Evolutionary conservation across 1,140 invertebrate genomes (phyloP).

Genomic region (Brachionus calyciflorus): DNA sequence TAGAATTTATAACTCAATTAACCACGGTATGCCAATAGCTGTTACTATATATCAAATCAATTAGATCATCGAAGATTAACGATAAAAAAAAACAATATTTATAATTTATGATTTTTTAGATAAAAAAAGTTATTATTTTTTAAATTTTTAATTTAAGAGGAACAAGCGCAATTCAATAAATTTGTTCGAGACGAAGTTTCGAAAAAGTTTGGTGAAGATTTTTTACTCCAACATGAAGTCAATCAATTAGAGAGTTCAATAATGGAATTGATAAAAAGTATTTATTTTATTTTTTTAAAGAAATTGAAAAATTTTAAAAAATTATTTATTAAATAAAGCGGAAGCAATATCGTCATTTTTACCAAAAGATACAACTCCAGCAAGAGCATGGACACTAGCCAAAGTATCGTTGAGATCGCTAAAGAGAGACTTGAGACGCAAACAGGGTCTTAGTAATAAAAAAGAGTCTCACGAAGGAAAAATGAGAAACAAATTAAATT

Average conservation of each 20-base stretch:
- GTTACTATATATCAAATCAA: no score
- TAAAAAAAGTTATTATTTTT: background rate
- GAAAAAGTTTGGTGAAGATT: constrained; percentile 46
- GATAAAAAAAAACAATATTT: no score
- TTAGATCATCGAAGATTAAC: no score
- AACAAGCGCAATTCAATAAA: constrained; percentile 43
- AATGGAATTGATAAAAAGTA: constrained; percentile 44
- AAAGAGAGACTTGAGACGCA: constrained; percentile 42
- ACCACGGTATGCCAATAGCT: no score
- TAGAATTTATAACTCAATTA: no score
- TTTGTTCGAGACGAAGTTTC: constrained; percentile 46
- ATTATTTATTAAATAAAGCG: background rate
- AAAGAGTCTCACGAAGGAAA: constrained; percentile 40
- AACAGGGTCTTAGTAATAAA: constrained; percentile 31
- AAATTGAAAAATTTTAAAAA: background rate
- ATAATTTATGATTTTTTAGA: background rate
- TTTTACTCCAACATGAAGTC: constrained; percentile 42
- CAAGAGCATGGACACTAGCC: constrained; percentile 37
- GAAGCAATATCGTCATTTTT: constrained; percentile 41
- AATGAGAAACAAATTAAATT: constrained; percentile 25
- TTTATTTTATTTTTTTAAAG: background rate
- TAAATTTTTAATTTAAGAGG: constrained; percentile 14
- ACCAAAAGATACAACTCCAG: constrained; percentile 46
- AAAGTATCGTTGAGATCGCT: constrained; percentile 36
- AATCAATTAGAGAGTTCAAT: constrained; percentile 40